phyloP scores from a whole-genome alignment of 2,888 invertebrate genomes.

The Luperina nickerlii region DNA sequence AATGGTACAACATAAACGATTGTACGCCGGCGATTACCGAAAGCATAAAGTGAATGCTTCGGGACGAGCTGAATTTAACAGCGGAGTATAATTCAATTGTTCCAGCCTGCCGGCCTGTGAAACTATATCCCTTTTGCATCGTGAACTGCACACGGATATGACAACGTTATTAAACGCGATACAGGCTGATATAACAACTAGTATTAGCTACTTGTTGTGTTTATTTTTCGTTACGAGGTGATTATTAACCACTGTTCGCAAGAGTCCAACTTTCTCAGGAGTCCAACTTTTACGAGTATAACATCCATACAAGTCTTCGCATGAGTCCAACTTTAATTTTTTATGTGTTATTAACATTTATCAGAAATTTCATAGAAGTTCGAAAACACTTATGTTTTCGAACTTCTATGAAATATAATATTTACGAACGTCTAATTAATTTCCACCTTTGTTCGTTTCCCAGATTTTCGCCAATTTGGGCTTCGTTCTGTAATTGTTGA shows the following conservation, averaged over 20 bases:
- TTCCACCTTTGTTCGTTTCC: neutral
- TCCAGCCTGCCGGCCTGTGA: slow-evolving; percentile 82
- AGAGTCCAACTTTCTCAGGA: too few relatives aligned
- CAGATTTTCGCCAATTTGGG: neutral
- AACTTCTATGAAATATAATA: neutral
- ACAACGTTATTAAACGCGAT: slow-evolving; percentile 34
- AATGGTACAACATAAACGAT: slow-evolving; percentile 69
- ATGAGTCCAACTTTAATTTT: too few relatives aligned
- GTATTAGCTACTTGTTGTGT: slow-evolving; percentile 15
- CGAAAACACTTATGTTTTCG: too few relatives aligned
- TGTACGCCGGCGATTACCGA: slow-evolving; percentile 72
- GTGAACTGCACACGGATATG: slow-evolving; percentile 65
- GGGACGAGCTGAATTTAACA: slow-evolving; percentile 80
- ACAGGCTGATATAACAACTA: slow-evolving; percentile 29
- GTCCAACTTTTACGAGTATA: too few relatives aligned
- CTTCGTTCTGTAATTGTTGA: neutral
- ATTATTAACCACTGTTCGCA: too few relatives aligned
- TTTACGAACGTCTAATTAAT: neutral
- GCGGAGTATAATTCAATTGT: slow-evolving; percentile 87
- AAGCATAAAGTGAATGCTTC: slow-evolving; percentile 73
- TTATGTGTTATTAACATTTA: too few relatives aligned
- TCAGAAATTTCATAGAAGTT: too few relatives aligned
- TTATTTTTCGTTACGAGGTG: neutral
- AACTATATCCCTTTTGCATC: slow-evolving; percentile 81
- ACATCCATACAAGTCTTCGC: too few relatives aligned